Conservation (phyloP, 2,888 invertebrate species). For the Pedicia rivosa region DNA sequence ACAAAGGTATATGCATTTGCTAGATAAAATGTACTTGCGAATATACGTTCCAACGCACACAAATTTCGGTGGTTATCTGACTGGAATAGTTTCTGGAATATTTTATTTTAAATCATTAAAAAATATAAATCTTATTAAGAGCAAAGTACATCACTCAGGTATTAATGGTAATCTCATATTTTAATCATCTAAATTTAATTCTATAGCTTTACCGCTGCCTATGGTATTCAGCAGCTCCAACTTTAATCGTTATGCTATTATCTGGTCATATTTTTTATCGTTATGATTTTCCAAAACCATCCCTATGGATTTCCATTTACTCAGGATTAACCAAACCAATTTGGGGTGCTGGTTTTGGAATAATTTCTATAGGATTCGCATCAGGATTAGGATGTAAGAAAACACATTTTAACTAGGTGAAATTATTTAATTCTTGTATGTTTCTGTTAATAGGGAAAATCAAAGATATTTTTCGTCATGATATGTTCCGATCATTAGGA, state of each 20-base stretch:
- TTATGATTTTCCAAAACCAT: conserved; percentile 21
- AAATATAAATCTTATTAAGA: background rate
- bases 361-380: conserved; percentile 19
- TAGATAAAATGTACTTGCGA: conserved; percentile 27
- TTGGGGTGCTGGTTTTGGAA: conserved; percentile 24
- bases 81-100: conserved; percentile 31
- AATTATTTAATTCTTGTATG: background rate
- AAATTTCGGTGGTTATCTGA: conserved; percentile 29
- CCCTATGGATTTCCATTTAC: conserved; percentile 28
- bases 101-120: conserved; percentile 19
- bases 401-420: conserved; percentile 8
- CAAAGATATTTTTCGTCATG: conserved; percentile 16
- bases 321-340: conserved; percentile 27
- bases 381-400: conserved; percentile 25
- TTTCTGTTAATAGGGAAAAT: conserved; percentile 20
- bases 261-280: conserved; percentile 21
- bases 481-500: conserved; percentile 19
- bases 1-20: conserved; percentile 25
- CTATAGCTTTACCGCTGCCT: too few species aligned
- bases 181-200: too few species aligned
- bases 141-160: too few species aligned
- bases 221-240: too few species aligned
- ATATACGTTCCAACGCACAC: conserved; percentile 31
- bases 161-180: too few species aligned
- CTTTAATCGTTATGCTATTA: too few species aligned